Base-by-base conservation (phyloP, 2,888 invertebrate species). In the Lochmaea crataegi region DNA sequence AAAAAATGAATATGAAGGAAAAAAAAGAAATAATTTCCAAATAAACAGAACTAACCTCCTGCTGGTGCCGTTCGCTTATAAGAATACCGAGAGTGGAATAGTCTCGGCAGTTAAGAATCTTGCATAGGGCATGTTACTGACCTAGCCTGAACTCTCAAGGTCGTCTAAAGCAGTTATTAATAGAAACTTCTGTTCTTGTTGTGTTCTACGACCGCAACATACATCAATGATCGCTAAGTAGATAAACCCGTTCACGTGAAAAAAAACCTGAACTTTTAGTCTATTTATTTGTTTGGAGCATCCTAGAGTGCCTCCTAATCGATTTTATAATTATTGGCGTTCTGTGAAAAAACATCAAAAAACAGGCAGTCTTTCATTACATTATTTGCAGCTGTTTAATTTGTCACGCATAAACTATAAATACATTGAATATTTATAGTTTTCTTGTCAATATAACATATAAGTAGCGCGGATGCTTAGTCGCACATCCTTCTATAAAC, bases 141-240 rank as follows among this genome's bases (percentile, higher is more conserved):
- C 84, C 84, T 84, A 83, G 74, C 82, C 61, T 83, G 83, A 84
- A 83, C 84, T 80, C 76, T 80, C 84, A 84, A 84, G 84, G 84
- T 78, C 83, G 83, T 78, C 76, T 74, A 76, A 75, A 72, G 71
- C 65, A 61, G 78, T 75, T 80, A 80, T 79, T 79, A 80, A 79
- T 80, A 80, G 80, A 78, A 78, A 70, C 70, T 57, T 70, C 70
- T 70, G 70, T 63, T n/a, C n/a, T n/a, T 60, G 32, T 60, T 38
- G 14, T 14, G 38, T 42, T 42, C 61, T 63, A 42, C 73, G 56
- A 75, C 77, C 75, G 77, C 77, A 76, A 79, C 76, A 80, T 78
- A 80, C 80, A 80, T 80, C 79, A 75, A 80, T 70, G 75, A 78
- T 79, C 77, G 72, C 68, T 75, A 60, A 18, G 48, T 12, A 66